Base-by-base conservation (phyloP, 2,888 invertebrate species). In the Muscina levida region DNA sequence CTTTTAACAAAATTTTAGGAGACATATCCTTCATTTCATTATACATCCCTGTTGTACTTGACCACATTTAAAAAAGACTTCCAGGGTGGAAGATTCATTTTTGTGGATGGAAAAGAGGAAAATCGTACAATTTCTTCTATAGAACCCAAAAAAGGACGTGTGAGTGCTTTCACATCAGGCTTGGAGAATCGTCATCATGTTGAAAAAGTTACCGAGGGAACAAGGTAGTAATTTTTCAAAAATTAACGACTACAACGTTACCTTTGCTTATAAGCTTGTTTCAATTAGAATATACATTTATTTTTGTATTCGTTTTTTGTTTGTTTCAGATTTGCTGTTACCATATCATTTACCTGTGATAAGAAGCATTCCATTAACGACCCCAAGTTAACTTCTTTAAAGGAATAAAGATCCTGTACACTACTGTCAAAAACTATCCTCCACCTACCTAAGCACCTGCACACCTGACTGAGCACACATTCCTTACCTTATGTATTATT, bases 271-370 rank as follows among this genome's bases (percentile, higher is more conserved):
- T 31, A 44, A 44, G 13, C 11, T 24, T 17, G n/a, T 31, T 1
- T 39, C 8, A 44, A 65, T 13, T 8, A 42, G 19, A 22, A 2
- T 37, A 46, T 68, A n/a, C n/a, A n/a, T n/a, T 44, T 19, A 37
- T 3, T 22, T 26, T 62, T 46, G 68, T 13, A 19, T 31, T 53
- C 19, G 3, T 37, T 53, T 31, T 59, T 48, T n/a, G n/a, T n/a
- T n/a, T 53, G 4, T 85, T 82, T 19, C 51, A 91, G 97, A 87
- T 97, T 94, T 89, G 96, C 97, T 3, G 92, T 97, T 83, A 97
- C 96, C 0, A 93, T 97, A 66, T 95, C 97, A 56, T 97, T 97
- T 88, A 97, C 97, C 4, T 97, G 97, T 91, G 94, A 97, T 90
- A 91, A 92, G 70, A 90, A 92, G 53, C 92, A 92, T 87, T 94